Evolutionary conservation across 2,888 invertebrate species (phyloP).

Genomic region (Leuctra nigra): DNA sequence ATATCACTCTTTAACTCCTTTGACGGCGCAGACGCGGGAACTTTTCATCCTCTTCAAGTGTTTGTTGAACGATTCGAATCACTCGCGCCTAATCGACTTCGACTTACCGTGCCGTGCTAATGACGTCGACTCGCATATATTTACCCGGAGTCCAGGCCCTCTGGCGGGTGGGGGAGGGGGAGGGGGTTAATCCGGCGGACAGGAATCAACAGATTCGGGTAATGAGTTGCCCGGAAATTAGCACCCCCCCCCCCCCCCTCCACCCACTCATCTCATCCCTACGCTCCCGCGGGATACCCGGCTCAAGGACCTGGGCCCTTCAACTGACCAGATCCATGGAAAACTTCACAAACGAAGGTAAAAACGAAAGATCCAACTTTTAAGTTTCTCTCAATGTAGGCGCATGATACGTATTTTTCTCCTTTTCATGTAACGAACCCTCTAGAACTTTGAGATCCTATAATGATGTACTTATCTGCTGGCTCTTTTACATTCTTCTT

Average conservation of each 20-base stretch:
- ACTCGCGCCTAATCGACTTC: background rate
- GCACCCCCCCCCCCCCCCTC: background rate
- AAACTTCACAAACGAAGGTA: too few species aligned
- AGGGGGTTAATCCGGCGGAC: conserved; percentile 5
- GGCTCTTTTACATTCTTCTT: too few species aligned
- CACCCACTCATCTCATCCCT: too few species aligned
- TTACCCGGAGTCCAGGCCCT: background rate
- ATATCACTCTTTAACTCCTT: too few species aligned
- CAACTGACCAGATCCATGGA: too few species aligned
- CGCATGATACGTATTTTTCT: too few species aligned
- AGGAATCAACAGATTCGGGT: conserved; percentile 14
- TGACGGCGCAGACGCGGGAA: background rate
- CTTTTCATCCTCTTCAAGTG: background rate
- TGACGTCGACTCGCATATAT: background rate
- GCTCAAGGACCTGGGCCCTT: background rate
- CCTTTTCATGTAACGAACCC: too few species aligned
- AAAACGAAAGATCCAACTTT: too few species aligned
- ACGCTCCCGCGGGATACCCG: conserved; percentile 7
- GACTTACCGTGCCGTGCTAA: background rate
- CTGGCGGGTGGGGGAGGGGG: background rate
- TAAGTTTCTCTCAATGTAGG: too few species aligned
- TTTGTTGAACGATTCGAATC: background rate
- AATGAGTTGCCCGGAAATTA: conserved; percentile 17
- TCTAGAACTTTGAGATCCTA: too few species aligned
- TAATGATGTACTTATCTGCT: too few species aligned